Percentiles rank a stretch among this genome's conserved stretches.
These are phyloP conservation scores for Clarias laeviceps DNA, from an alignment of 2,797 vertebrate genomes.

Conservation along the genomic window DNA sequence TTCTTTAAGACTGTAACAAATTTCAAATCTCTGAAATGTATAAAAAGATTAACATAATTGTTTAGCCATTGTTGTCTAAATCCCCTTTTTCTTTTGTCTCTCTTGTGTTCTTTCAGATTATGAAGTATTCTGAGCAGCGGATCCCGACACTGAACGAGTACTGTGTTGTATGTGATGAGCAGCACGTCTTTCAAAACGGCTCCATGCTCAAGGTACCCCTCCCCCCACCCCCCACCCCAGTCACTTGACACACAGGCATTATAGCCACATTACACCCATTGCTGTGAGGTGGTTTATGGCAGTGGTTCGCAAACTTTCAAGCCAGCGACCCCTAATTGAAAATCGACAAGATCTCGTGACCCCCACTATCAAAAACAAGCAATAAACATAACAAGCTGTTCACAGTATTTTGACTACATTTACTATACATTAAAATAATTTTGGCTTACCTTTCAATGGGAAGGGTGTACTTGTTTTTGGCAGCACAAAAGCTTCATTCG, in stretches of 20 bases:
- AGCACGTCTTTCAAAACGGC: conserved; percentile 99
- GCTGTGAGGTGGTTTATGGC: background rate
- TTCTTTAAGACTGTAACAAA: background rate
- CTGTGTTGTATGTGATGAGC: conserved; percentile 98
- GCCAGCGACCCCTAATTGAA: no score
- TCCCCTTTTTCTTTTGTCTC: background rate
- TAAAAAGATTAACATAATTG: background rate
- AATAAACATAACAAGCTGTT: no score
- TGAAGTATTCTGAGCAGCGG: conserved; percentile 98
- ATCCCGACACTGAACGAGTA: conserved; percentile 97
- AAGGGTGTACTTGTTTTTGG: no score
- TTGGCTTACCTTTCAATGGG: no score
- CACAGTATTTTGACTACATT: no score
- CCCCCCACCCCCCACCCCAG: no score
- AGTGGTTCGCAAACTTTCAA: no score
- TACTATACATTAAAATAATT: no score
- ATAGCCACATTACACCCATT: background rate
- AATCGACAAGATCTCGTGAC: no score
- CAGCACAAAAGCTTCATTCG: no score
- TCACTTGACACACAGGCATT: background rate
- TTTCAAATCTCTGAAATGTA: background rate
- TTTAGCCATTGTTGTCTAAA: background rate
- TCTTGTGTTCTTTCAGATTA: conserved; percentile 78
- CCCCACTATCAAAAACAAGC: no score
- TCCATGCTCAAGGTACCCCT: conserved; percentile 94